Evolutionary conservation across 2,888 invertebrate genomes (phyloP).

Genomic region (Nesidiocoris tenuis): DNA sequence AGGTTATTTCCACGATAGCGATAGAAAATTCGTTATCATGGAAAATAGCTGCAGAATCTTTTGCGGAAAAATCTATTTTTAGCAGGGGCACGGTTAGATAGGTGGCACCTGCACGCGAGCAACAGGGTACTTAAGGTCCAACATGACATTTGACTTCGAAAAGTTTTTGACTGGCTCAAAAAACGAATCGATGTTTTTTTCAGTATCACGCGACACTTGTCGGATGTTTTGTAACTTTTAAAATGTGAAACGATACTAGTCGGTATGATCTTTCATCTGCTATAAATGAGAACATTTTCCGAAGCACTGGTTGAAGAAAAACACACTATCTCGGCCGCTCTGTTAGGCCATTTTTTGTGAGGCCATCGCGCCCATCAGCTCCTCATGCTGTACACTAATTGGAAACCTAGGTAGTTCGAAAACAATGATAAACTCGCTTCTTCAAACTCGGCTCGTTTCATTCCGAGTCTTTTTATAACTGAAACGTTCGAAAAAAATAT

Average conservation of each 20-base stretch:
- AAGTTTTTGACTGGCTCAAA: constrained; percentile 39
- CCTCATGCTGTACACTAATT: constrained; percentile 4
- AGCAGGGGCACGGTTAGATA: constrained; percentile 25
- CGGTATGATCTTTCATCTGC: background rate
- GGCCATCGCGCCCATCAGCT: background rate
- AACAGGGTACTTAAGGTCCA: constrained; percentile 42
- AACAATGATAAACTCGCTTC: background rate
- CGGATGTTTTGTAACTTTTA: constrained; percentile 32
- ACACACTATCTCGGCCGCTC: background rate
- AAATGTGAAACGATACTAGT: background rate
- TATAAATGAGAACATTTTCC: constrained; percentile 3
- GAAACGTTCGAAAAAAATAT: background rate
- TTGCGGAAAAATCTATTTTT: constrained; percentile 13
- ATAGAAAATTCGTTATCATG: background rate
- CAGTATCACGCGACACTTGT: background rate
- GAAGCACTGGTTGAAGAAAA: constrained; percentile 20
- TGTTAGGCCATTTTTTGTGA: background rate
- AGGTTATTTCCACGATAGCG: background rate
- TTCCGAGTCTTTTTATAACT: background rate
- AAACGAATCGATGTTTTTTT: constrained; percentile 4
- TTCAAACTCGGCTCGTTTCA: background rate
- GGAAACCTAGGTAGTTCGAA: constrained; percentile 3
- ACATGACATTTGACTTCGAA: constrained; percentile 33
- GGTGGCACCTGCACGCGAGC: constrained; percentile 40
- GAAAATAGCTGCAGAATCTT: background rate